These are phyloP conservation scores for Plusia festucae DNA, from an alignment of 2,888 invertebrate genomes.

Conservation along the genomic window DNA sequence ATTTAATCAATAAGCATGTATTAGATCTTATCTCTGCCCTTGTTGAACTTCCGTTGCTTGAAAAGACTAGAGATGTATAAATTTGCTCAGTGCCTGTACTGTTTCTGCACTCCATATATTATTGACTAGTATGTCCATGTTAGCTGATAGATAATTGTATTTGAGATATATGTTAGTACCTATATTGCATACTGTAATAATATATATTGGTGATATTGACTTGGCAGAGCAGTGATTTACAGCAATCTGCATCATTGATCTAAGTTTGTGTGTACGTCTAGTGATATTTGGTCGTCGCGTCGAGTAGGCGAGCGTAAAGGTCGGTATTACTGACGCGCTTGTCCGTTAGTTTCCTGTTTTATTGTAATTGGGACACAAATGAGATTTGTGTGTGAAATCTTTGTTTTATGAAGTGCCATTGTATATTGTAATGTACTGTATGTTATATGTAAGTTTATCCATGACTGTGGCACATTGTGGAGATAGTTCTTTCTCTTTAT, in stretches of 20 bases:
- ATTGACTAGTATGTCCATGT: conserved; percentile 50
- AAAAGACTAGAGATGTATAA: conserved; percentile 55
- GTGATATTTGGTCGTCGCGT: conserved; percentile 18
- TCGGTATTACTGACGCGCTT: neutral
- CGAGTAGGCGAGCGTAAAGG: neutral
- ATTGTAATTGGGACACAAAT: conserved; percentile 39
- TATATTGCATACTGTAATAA: conserved; percentile 31
- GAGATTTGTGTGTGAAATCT: conserved; percentile 47
- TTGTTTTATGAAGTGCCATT: conserved; percentile 60
- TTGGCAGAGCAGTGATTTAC: conserved; percentile 22
- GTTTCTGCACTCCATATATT: conserved; percentile 54
- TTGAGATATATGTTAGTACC: conserved; percentile 46
- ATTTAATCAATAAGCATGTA: conserved; percentile 47
- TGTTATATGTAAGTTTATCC: conserved; percentile 59
- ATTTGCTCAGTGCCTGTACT: conserved; percentile 67
- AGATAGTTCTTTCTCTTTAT: conserved; percentile 47
- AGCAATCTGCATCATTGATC: conserved; percentile 33
- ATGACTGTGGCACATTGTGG: conserved; percentile 63
- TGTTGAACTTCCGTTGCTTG: conserved; percentile 42
- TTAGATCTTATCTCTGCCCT: conserved; percentile 32
- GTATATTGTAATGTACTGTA: conserved; percentile 56
- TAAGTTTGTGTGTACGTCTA: conserved; percentile 19
- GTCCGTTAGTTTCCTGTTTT: conserved; percentile 24
- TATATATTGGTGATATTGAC: conserved; percentile 35
- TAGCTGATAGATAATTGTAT: conserved; percentile 52